Evolutionary conservation across 92 coral and sea anemone species (phyloP), one percentile per base, ranked within the genome.

Genomic region (Palythoa grandis): DNA sequence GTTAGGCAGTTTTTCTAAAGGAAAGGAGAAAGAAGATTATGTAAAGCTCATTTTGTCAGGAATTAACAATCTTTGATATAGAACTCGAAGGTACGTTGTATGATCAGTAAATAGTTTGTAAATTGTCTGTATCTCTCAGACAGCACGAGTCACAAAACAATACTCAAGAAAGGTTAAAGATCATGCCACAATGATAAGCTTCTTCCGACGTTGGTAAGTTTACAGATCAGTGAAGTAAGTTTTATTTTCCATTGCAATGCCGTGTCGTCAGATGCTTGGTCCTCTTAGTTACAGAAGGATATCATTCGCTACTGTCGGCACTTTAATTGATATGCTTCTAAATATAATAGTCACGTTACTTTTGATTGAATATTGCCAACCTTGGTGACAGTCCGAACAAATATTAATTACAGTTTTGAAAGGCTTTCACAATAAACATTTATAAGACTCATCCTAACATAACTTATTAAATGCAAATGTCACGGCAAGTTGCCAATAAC

Each of bases 391-490:
- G 72, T 66, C 38, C 37, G 54, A 38, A 3, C 53, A 65, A 73
- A 80, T 80, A 80, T 80, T 80, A 80, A 80, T 80, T 80, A 80
- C 85, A 43, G 43, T 23, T 47, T 80, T 43, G 74, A 80, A 80
- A 80, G 16, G 43, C 23, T 43, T 79, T 80, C 85, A 80, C 35
- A 80, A 80, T 65, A 48, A 66, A 61, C 56, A 19, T 61, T 80
- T 67, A 60, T 65, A 67, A 52, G 52, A 52, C 74, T 60, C 15
- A 80, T 80, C 85, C 39, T 65, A 80, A 65, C 53, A 19, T 67
- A 80, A 80, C 85, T 66, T 80, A 80, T 80, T 67, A 80, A 67
- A 48, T 67, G 48, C 74, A 47, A 80, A 80, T 80, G 85, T 80
- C 85, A 66, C 85, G 85, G 85, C 85, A 66, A 8, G 54, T 23